These are phyloP conservation scores for Acropternis orthonyx DNA, from an alignment of 2,797 vertebrate species.

Conservation along the genomic window DNA sequence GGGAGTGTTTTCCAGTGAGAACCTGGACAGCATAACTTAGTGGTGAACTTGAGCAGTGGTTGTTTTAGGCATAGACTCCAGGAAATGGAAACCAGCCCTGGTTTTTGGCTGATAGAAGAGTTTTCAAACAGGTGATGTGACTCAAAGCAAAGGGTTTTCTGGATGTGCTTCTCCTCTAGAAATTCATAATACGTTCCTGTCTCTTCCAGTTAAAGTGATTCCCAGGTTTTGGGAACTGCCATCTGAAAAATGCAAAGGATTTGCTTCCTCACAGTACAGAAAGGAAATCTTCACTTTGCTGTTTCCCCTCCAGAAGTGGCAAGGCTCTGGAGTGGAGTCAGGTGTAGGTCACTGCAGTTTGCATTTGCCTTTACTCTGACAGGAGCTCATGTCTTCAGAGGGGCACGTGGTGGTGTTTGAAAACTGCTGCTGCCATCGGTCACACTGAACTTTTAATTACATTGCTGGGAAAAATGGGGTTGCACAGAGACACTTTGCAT, in stretches of 20 bases:
- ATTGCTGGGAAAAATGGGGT: neutral
- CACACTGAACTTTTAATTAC: neutral
- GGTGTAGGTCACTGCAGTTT: neutral
- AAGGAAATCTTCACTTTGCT: neutral
- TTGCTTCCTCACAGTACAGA: neutral
- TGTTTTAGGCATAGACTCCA: neutral
- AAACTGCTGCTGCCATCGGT: neutral
- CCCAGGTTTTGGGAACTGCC: neutral
- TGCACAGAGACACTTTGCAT: neutral
- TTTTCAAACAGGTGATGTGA: neutral
- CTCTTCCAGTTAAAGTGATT: neutral
- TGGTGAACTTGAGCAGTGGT: fast-evolving
- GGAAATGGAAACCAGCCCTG: neutral
- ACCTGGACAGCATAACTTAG: neutral
- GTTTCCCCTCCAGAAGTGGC: neutral
- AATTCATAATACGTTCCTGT: neutral
- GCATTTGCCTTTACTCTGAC: neutral
- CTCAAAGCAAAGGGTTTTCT: neutral
- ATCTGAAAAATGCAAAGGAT: neutral
- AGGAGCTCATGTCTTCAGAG: neutral
- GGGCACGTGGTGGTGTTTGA: neutral
- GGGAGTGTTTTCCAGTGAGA: neutral
- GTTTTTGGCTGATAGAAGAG: neutral
- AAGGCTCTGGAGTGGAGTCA: neutral
- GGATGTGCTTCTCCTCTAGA: neutral